Evolutionary conservation across 92 coral and sea anemone species (phyloP).

Genomic region (Paragorgia papillata): DNA sequence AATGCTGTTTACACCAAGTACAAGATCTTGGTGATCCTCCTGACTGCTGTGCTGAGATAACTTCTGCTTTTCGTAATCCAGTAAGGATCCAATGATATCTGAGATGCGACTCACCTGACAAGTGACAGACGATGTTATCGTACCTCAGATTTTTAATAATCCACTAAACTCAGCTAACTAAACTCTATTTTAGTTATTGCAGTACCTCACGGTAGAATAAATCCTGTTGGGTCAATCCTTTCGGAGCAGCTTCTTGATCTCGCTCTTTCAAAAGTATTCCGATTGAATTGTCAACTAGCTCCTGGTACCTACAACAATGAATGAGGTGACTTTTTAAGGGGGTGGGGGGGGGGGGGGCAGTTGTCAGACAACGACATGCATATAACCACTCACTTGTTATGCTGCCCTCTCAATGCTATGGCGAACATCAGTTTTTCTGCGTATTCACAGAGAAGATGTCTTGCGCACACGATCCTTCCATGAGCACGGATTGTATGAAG

Average conservation of each 20-base stretch:
- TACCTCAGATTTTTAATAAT: no score
- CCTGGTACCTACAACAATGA: constrained; percentile 60
- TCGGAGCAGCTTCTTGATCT: constrained; percentile 57
- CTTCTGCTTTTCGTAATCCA: constrained; percentile 75
- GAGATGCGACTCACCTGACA: constrained; percentile 78
- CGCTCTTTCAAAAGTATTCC: constrained; percentile 64
- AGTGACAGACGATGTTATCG: no score
- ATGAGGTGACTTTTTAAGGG: no score
- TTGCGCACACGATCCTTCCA: constrained; percentile 41
- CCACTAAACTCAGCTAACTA: no score
- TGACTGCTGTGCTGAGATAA: constrained; percentile 54
- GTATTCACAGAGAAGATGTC: constrained; percentile 82
- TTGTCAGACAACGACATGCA: not conserved
- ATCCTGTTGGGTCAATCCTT: constrained; percentile 85
- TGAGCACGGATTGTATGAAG: constrained; percentile 53
- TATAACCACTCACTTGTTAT: constrained; percentile 68
- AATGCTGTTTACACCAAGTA: constrained; percentile 73
- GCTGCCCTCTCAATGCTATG: constrained; percentile 71
- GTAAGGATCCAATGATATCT: constrained; percentile 72
- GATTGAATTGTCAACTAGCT: constrained; percentile 68
- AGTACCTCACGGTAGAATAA: constrained; percentile 90
- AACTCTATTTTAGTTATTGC: no score
- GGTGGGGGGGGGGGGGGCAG: no score
- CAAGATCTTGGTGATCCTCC: constrained; percentile 55
- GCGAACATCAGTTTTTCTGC: constrained; percentile 93